Percentiles rank a stretch among this genome's conserved stretches.
Conservation (phyloP, 2,113 vertebrate genomes). For the Montifringilla adamsi region DNA sequence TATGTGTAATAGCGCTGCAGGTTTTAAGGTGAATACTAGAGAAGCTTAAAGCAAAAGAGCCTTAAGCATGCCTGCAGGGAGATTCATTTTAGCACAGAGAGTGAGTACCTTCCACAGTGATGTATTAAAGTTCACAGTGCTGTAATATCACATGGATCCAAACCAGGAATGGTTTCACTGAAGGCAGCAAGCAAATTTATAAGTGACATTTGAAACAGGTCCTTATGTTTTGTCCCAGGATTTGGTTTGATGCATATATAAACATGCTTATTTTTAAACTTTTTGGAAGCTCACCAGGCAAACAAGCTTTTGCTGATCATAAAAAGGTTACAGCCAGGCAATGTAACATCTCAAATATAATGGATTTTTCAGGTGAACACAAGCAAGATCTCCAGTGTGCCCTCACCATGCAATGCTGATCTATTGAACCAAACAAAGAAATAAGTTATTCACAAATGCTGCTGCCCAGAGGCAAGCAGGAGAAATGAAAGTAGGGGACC, state of each 20-base stretch:
- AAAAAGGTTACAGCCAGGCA: neutral
- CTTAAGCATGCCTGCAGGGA: conserved; percentile 20
- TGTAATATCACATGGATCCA: neutral
- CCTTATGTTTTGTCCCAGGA: neutral
- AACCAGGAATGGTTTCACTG: neutral
- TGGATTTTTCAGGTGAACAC: neutral
- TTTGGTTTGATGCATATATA: neutral
- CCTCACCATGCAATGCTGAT: neutral
- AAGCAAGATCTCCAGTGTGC: neutral
- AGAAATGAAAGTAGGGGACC: neutral
- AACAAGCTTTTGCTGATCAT: neutral
- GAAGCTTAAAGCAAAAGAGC: conserved; percentile 17
- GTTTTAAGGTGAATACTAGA: neutral
- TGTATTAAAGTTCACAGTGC: neutral
- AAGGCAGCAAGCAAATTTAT: neutral
- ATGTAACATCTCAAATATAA: neutral
- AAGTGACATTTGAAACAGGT: neutral
- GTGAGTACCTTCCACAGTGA: neutral
- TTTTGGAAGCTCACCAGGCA: neutral
- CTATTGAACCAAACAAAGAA: neutral
- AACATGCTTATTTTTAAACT: neutral
- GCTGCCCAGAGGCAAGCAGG: neutral
- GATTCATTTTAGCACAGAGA: neutral
- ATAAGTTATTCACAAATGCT: neutral
- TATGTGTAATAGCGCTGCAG: neutral